Evolutionary conservation across 2,888 invertebrate species (phyloP).

Genomic region (Spodoptera exigua): DNA sequence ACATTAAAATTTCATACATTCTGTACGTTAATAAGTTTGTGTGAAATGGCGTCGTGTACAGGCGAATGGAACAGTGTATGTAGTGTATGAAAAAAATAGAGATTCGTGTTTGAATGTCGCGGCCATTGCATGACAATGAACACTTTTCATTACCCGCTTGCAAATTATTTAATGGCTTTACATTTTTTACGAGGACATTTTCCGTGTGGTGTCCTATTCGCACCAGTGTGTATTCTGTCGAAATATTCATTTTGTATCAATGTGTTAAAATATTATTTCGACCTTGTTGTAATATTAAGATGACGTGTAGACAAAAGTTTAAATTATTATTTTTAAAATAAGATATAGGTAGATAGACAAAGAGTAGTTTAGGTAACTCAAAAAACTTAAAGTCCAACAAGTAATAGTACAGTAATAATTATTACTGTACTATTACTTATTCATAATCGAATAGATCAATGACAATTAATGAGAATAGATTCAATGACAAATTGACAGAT

Average conservation of each 20-base stretch:
- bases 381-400: too few relatives aligned
- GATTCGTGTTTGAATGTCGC: slow-evolving; percentile 68
- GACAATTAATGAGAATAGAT: too few relatives aligned
- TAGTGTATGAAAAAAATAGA: slow-evolving; percentile 35
- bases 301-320: too few relatives aligned
- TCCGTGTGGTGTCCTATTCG: slow-evolving; percentile 43
- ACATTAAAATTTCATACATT: slow-evolving; percentile 23
- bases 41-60: slow-evolving; percentile 47
- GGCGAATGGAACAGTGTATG: slow-evolving; percentile 44
- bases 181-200: slow-evolving; percentile 37
- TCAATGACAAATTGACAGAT: too few relatives aligned
- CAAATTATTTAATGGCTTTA: slow-evolving; percentile 73
- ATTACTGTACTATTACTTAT: too few relatives aligned
- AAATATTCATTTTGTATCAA: slow-evolving; percentile 14
- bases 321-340: too few relatives aligned
- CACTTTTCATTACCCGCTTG: slow-evolving; percentile 67
- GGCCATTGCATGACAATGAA: slow-evolving; percentile 71
- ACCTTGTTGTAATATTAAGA: background rate
- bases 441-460: too few relatives aligned
- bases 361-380: too few relatives aligned
- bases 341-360: too few relatives aligned
- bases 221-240: slow-evolving; percentile 20
- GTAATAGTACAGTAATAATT: too few relatives aligned
- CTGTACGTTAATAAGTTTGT: slow-evolving; percentile 13
- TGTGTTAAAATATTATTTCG: slow-evolving; percentile 18